phyloP scores from a whole-genome alignment of 2,888 invertebrate species.

The Pterostichus madidus region DNA sequence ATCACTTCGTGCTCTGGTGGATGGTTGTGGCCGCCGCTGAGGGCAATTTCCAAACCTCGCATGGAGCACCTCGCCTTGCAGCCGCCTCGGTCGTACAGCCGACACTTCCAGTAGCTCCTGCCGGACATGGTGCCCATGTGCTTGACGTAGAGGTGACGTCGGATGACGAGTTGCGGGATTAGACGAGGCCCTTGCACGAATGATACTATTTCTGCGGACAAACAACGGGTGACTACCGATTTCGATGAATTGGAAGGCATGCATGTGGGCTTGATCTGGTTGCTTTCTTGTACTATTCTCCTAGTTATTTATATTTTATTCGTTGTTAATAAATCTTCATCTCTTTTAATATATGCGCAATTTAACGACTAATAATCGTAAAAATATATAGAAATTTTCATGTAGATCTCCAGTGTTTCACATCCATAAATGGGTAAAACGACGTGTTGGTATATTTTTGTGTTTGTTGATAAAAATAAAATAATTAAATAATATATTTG shows the following conservation, averaged over 20 bases:
- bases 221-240: conserved; percentile 42
- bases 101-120: conserved; percentile 75
- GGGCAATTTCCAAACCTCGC: conserved; percentile 70
- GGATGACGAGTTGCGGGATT: conserved; percentile 73
- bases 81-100: conserved; percentile 73
- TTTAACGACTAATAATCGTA: background rate
- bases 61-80: conserved; percentile 74
- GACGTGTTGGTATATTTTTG: too few relatives aligned
- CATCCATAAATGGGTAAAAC: too few relatives aligned
- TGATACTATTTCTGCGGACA: conserved; percentile 73
- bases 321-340: background rate
- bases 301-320: background rate
- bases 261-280: conserved; percentile 20
- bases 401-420: too few relatives aligned
- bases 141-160: conserved; percentile 74
- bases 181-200: conserved; percentile 73
- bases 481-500: too few relatives aligned
- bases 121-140: conserved; percentile 73
- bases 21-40: conserved; percentile 72
- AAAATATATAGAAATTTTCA: too few relatives aligned
- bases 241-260: conserved; percentile 4
- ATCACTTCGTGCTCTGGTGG: conserved; percentile 67
- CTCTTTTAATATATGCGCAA: background rate
- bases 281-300: conserved; percentile 22
- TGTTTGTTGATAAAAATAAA: too few relatives aligned